Conservation (phyloP, 2,797 vertebrate genomes). For the Lacerta bilineata region DNA sequence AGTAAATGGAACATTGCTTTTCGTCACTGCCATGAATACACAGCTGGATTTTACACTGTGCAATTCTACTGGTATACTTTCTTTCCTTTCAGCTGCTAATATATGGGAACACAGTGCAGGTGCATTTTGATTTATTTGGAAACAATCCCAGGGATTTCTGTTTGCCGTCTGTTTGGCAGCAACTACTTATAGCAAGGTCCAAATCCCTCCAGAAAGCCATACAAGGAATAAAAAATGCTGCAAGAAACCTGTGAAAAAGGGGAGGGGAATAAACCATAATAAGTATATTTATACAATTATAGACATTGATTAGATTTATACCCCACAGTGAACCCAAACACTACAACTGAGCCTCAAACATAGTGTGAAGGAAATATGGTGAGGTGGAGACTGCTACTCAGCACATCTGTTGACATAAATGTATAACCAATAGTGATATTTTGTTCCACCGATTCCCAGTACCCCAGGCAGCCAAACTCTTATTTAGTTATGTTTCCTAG, state of each 20-base stretch:
- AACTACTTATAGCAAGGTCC: conserved; percentile 1
- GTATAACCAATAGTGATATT: not conserved
- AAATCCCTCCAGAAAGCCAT: not conserved
- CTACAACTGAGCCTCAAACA: not conserved
- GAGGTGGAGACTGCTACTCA: not conserved
- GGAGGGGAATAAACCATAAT: rapidly evolving
- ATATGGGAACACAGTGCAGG: conserved; percentile 23
- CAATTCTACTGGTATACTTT: not conserved
- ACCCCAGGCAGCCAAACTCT: not conserved
- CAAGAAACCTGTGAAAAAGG: not conserved
- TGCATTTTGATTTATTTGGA: conserved; percentile 20
- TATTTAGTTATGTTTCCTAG: not conserved
- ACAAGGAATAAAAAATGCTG: not conserved
- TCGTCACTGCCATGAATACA: not conserved
- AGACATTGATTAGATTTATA: not conserved
- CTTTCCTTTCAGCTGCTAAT: not conserved
- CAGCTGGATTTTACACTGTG: conserved; percentile 32
- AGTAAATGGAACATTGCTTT: conserved; percentile 6
- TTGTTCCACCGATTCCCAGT: not conserved
- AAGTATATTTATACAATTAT: not conserved
- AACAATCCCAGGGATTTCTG: conserved; percentile 1
- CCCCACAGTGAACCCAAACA: not conserved
- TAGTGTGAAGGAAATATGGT: not conserved
- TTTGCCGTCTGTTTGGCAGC: conserved; percentile 24
- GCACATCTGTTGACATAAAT: not conserved